These are phyloP conservation scores for Liparis tanakae DNA, from an alignment of 2,797 vertebrate genomes.

Conservation along the genomic window DNA sequence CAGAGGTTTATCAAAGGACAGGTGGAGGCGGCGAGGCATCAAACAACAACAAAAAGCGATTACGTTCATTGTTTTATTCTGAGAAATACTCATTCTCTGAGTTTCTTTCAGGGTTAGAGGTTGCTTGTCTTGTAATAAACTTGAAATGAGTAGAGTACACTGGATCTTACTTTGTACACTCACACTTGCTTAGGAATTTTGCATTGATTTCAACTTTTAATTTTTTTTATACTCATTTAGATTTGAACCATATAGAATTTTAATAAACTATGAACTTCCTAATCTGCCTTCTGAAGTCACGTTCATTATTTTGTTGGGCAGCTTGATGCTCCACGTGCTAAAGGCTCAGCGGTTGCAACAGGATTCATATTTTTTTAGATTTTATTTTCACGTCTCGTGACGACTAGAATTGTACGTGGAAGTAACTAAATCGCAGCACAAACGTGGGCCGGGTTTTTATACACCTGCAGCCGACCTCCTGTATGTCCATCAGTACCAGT, in stretches of 20 bases:
- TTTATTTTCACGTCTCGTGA: conserved; percentile 19
- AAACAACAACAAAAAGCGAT: conserved; percentile 8
- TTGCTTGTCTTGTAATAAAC: conserved; percentile 80
- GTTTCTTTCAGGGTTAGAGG: conserved; percentile 72
- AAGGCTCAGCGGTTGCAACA: conserved; percentile 36
- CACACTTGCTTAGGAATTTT: conserved; percentile 73
- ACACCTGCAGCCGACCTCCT: not conserved
- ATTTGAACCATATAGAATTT: conserved; percentile 72
- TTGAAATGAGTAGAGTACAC: conserved; percentile 84
- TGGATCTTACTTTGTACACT: conserved; percentile 78
- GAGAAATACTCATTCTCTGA: conserved; percentile 67
- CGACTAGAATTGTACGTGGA: conserved; percentile 30
- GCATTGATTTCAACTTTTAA: conserved; percentile 62
- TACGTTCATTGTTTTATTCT: conserved; percentile 60
- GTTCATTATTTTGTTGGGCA: conserved; percentile 47
- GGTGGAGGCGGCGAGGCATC: conserved; percentile 57
- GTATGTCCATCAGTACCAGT: not conserved
- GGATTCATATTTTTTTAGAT: conserved; percentile 44
- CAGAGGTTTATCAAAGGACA: conserved; percentile 77
- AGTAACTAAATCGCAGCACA: conserved; percentile 23
- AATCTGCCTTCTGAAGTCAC: conserved; percentile 69
- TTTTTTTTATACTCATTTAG: conserved; percentile 64
- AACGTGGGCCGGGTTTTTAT: conserved; percentile 30
- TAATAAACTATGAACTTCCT: conserved; percentile 74
- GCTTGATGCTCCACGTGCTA: conserved; percentile 26